Percentiles rank a stretch among this genome's conserved stretches.
These are phyloP conservation scores for Gastrophryne carolinensis DNA, from an alignment of 2,797 vertebrate genomes.

Conservation along the genomic window DNA sequence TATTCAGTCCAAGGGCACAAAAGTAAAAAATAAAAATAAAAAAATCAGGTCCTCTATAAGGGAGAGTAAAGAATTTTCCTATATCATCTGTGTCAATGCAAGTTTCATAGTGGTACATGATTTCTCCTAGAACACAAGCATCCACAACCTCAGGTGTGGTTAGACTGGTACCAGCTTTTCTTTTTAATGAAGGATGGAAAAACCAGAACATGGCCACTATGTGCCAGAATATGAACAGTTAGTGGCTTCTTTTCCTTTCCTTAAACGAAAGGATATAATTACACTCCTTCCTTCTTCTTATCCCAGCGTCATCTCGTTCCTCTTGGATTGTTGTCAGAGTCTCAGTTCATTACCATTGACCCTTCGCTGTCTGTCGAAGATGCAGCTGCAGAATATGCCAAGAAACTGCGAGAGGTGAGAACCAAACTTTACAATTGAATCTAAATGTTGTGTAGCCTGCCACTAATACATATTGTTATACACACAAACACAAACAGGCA, in stretches of 20 bases:
- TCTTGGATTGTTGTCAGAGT: slow-evolving; percentile 77
- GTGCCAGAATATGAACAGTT: neutral
- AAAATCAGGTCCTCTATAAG: too few relatives aligned
- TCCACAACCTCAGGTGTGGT: slow-evolving; percentile 1
- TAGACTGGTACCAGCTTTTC: neutral
- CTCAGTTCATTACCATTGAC: slow-evolving; percentile 77
- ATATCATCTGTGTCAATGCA: too few relatives aligned
- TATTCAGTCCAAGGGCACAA: too few relatives aligned
- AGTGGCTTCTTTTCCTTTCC: neutral
- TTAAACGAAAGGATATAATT: neutral
- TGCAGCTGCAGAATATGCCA: slow-evolving; percentile 82
- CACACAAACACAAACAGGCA: too few relatives aligned
- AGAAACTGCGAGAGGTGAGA: slow-evolving; percentile 78
- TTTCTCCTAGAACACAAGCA: neutral
- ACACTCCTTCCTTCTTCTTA: neutral
- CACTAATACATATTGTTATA: too few relatives aligned
- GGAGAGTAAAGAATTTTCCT: too few relatives aligned
- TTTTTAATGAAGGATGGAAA: neutral
- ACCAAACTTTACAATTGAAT: neutral
- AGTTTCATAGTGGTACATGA: too few relatives aligned
- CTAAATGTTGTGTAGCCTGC: neutral
- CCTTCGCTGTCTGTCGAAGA: slow-evolving; percentile 73
- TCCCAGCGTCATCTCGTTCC: slow-evolving; percentile 65
- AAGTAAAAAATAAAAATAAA: too few relatives aligned
- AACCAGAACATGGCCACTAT: neutral